Base-by-base conservation (phyloP, 1,140 invertebrate species). In the Drosophila orosa region DNA sequence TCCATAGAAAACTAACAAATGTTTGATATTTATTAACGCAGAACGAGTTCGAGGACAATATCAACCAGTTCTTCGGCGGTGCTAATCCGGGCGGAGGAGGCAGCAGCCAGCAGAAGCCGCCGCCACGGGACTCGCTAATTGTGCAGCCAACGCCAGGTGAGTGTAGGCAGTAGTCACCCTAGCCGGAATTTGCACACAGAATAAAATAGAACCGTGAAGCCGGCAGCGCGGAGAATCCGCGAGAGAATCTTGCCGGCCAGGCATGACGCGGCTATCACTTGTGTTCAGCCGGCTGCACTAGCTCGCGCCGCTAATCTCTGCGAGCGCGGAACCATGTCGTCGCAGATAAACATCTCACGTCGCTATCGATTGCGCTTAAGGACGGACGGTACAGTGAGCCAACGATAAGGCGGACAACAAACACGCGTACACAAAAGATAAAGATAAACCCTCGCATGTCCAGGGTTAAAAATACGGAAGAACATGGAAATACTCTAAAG, bases 31-130 rank as follows among this genome's bases (percentile, higher is more conserved):
- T 42, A 15, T 31, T 42, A 27, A 48, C 67, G 9, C 63, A 92
- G 92, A 92, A 91, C 76, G 91, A 92, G 47, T 48, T 87, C 10
- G 91, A 92, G 56, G 91, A 92, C n/a, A 91, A 92, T 44, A 57
- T 92, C 8, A 89, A 92, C 69, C 79, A 91, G 60, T 81, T 80
- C 52, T 91, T 92, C 55, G 63, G 61, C 35, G 75, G 76, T 4
- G 44, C 48, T 2, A 33, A 69, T 35, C 35, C 42, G 17, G 31
- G 35, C 8, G 52, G 31, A 12, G 52, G 31, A 12, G 42, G 17
- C 9, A 40, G 27, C 19, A 24, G 29, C 19, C 69, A 55, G 40
- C 71, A 74, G 35, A 31, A 47, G 52, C 44, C 75, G 0, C 86
- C 87, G 35, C 84, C 84, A 17, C 78, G 89, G 37, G 91, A 92